These are phyloP conservation scores for Himalopsyche phryganea DNA, from an alignment of 1,140 invertebrate genomes.

Conservation along the genomic window DNA sequence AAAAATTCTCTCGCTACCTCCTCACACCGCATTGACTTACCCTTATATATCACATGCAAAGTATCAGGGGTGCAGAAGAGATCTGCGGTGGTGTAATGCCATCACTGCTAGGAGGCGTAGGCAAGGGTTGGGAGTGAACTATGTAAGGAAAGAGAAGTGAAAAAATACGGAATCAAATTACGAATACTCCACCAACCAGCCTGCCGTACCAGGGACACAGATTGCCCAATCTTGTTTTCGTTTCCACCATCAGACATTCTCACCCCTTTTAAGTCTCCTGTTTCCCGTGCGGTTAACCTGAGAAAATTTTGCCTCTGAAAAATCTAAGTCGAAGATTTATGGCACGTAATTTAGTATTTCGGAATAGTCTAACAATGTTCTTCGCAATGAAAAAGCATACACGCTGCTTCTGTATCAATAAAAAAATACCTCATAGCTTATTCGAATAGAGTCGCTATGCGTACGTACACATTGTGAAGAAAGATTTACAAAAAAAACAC, in stretches of 20 bases:
- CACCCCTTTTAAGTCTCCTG: constrained; percentile 9
- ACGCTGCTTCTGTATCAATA: too few relatives aligned
- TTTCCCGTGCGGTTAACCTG: constrained; percentile 23
- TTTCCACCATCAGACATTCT: constrained; percentile 13
- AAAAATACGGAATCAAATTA: constrained; percentile 33
- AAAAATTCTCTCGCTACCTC: constrained; percentile 14
- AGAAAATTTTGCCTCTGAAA: constrained; percentile 12
- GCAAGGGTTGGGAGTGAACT: not conserved
- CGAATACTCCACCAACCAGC: constrained; percentile 26
- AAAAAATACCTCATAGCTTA: too few relatives aligned
- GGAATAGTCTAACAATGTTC: constrained; percentile 13
- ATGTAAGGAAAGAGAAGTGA: constrained; percentile 7
- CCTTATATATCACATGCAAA: constrained; percentile 19
- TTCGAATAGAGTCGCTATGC: too few relatives aligned
- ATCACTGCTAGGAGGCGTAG: constrained; percentile 7
- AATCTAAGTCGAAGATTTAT: constrained; percentile 20
- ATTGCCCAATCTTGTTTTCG: constrained; percentile 34
- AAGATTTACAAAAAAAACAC: too few relatives aligned
- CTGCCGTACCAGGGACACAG: constrained; percentile 25
- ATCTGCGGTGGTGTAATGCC: constrained; percentile 21
- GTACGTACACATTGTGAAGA: too few relatives aligned
- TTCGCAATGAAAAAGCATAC: constrained; percentile 15
- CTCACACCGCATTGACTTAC: constrained; percentile 5
- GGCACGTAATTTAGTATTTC: constrained; percentile 22
- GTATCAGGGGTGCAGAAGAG: constrained; percentile 11